A percentile compares a stretch with the other conserved stretches of the same genome.
Evolutionary conservation across 2,113 vertebrate genomes (phyloP).

Genomic region (Chascanopsetta lugubris): DNA sequence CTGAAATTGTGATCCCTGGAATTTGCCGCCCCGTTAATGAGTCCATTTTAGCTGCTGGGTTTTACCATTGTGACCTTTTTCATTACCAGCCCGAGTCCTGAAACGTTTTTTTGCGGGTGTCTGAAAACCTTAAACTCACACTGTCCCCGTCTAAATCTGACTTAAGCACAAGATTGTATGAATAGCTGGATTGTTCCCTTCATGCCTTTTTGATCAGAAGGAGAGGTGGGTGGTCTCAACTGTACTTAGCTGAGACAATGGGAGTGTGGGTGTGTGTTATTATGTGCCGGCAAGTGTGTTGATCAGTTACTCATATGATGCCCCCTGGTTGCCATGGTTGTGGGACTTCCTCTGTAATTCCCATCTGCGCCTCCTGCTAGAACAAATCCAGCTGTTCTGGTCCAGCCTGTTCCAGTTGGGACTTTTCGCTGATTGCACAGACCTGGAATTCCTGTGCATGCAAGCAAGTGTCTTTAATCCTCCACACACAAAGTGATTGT

Average conservation of each 20-base stretch:
- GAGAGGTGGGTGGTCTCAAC: slow-evolving; percentile 74
- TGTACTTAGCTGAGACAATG: slow-evolving; percentile 59
- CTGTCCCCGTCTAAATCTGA: slow-evolving; percentile 48
- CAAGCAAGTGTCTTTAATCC: slow-evolving; percentile 35
- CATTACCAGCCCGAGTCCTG: slow-evolving; percentile 32
- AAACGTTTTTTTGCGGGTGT: slow-evolving; percentile 25
- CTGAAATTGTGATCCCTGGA: slow-evolving; percentile 41
- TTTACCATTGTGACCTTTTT: slow-evolving; percentile 34
- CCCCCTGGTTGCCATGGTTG: slow-evolving; percentile 43
- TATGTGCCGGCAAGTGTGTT: slow-evolving; percentile 4
- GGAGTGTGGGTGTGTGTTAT: slow-evolving; percentile 22
- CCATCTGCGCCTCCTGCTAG: slow-evolving; percentile 10
- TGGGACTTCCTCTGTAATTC: slow-evolving; percentile 39
- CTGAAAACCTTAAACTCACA: slow-evolving; percentile 40
- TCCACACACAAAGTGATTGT: slow-evolving; percentile 36
- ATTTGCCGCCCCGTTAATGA: slow-evolving; percentile 33
- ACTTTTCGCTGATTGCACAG: slow-evolving; percentile 15
- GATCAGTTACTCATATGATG: slow-evolving; percentile 33
- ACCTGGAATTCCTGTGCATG: slow-evolving; percentile 37
- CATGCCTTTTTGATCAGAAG: slow-evolving; percentile 65
- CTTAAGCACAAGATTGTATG: slow-evolving; percentile 65
- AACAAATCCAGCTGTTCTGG: no score
- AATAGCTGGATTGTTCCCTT: slow-evolving; percentile 64
- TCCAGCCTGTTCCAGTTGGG: slow-evolving; percentile 19
- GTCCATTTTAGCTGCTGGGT: slow-evolving; percentile 12